phyloP scores from a whole-genome alignment of 1,140 invertebrate species.

The Aphelenchoides fujianensis region DNA sequence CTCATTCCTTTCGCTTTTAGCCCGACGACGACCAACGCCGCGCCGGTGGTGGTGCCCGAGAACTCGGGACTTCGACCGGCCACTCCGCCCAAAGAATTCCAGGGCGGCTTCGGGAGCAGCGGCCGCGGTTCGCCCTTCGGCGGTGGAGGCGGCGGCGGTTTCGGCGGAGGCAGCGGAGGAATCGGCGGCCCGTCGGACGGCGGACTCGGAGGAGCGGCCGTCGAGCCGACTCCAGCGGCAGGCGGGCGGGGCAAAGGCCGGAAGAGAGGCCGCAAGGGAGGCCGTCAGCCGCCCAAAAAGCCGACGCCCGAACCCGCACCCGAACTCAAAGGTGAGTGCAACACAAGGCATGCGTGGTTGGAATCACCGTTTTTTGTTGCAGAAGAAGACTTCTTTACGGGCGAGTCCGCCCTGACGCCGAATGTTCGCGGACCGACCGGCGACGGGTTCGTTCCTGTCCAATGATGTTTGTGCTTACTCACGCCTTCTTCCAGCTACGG shows the following conservation, averaged over 20 bases:
- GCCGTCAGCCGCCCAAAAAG: neutral
- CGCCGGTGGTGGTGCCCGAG: constrained; percentile 54
- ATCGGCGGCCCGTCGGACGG: too few relatives aligned
- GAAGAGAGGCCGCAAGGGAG: constrained; percentile 21
- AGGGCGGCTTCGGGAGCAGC: constrained; percentile 49
- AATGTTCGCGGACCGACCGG: constrained; percentile 57
- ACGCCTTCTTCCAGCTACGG: too few relatives aligned
- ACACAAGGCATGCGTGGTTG: too few relatives aligned
- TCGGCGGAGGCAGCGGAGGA: too few relatives aligned
- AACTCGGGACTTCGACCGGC: constrained; percentile 61
- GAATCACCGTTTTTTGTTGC: constrained; percentile 22
- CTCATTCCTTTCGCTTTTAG: neutral
- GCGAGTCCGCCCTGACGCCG: constrained; percentile 56
- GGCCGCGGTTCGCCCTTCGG: constrained; percentile 21
- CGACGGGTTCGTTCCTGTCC: too few relatives aligned
- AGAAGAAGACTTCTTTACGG: constrained; percentile 57
- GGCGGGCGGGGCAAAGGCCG: constrained; percentile 26
- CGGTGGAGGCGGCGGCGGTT: too few relatives aligned
- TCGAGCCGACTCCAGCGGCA: too few relatives aligned
- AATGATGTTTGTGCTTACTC: too few relatives aligned
- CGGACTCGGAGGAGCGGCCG: too few relatives aligned
- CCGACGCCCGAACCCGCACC: neutral
- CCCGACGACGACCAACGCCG: constrained; percentile 21
- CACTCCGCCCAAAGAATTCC: constrained; percentile 56
- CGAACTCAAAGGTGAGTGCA: constrained; percentile 18